Conservation (phyloP, 2,113 vertebrate species). For the Pontoporia blainvillei region DNA sequence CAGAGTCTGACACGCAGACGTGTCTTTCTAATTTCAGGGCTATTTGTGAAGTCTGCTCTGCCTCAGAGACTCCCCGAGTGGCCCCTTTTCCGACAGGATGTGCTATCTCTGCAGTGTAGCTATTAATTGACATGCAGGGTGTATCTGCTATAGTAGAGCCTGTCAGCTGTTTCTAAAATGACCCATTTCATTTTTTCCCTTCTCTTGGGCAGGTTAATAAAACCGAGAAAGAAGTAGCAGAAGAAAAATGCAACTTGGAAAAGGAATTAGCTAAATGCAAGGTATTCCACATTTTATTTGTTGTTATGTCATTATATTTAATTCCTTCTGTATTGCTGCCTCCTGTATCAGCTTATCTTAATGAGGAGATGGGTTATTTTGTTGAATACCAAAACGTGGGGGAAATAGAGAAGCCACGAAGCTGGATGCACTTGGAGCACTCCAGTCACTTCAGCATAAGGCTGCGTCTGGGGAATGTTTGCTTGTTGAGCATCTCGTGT, state of each 20-base stretch:
- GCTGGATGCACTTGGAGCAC: neutral
- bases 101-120: constrained; percentile 36
- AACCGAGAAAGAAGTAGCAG: constrained; percentile 60
- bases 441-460: neutral
- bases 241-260: constrained; percentile 76
- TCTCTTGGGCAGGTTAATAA: constrained; percentile 69
- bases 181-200: constrained; percentile 11
- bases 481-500: neutral
- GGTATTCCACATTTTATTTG: constrained; percentile 64
- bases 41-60: constrained; percentile 47
- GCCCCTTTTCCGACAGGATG: constrained; percentile 54
- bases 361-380: neutral
- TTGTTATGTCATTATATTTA: neutral
- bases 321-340: neutral
- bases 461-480: neutral
- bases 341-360: neutral
- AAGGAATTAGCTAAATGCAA: constrained; percentile 76
- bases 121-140: constrained; percentile 12
- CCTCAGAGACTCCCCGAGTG: constrained; percentile 44
- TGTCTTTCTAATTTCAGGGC: constrained; percentile 55
- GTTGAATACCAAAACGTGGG: neutral
- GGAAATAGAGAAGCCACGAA: neutral
- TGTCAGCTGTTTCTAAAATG: neutral
- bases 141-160: neutral
- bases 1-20: constrained; percentile 35